Conservation (phyloP, 2,797 vertebrate species). For the Schizothorax lantsangensis region DNA sequence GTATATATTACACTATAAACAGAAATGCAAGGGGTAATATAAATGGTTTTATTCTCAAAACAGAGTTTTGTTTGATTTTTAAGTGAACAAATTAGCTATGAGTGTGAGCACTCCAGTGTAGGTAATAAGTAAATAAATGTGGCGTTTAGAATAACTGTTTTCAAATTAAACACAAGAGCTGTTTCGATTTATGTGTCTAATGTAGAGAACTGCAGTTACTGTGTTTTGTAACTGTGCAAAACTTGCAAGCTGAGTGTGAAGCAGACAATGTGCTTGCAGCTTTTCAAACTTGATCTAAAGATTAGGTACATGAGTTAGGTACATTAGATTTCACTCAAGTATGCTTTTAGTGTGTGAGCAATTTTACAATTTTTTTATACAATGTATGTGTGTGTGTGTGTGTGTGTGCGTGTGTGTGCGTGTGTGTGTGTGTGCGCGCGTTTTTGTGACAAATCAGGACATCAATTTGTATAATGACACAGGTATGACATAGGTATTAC, state of each 20-base stretch:
- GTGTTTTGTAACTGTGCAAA: not conserved
- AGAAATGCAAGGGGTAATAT: not conserved
- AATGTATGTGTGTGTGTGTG: too few species aligned
- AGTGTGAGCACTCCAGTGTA: not conserved
- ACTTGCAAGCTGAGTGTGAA: not conserved
- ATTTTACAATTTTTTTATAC: not conserved
- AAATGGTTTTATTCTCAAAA: not conserved
- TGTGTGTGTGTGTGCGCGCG: too few species aligned
- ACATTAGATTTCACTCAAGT: not conserved
- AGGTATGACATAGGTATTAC: too few species aligned
- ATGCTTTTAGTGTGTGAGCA: not conserved
- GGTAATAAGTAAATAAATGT: not conserved
- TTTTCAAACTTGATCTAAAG: not conserved
- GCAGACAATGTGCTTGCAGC: not conserved
- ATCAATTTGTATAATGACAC: too few species aligned
- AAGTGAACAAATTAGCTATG: not conserved
- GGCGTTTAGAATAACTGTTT: not conserved
- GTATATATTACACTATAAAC: not conserved
- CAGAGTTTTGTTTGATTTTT: not conserved
- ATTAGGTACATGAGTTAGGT: not conserved
- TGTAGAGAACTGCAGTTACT: not conserved
- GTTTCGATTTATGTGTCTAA: not conserved
- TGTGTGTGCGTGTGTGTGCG: not conserved
- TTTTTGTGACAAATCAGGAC: too few species aligned
- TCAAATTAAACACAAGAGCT: not conserved